Conservation (phyloP, 30 jellyfish, hydroid and myxozoan species). For the Clytia hemisphaerica region DNA sequence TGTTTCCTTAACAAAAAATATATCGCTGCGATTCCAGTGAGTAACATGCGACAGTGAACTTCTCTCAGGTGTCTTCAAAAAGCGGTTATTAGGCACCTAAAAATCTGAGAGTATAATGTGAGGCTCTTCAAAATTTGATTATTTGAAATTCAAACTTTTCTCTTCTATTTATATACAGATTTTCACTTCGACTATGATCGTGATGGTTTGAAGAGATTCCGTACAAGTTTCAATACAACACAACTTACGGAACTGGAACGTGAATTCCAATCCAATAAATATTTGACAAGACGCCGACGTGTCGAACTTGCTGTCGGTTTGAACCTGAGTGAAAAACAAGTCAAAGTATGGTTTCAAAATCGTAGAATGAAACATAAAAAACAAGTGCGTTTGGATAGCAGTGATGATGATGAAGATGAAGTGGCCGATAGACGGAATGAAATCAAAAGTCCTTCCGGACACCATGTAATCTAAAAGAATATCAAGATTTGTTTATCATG, state of each 20-base stretch:
- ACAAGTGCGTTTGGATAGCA: slow-evolving; percentile 37
- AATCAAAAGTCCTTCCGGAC: no score
- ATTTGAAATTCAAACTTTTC: no score
- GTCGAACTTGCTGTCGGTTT: slow-evolving; percentile 71
- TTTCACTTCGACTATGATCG: slow-evolving; percentile 43
- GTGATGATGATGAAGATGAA: neutral
- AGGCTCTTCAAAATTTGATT: no score
- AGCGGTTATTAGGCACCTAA: no score
- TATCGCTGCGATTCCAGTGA: no score
- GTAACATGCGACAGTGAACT: no score
- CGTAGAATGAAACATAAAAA: slow-evolving; percentile 77
- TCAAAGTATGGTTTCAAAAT: slow-evolving; percentile 84
- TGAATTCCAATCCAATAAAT: slow-evolving; percentile 63
- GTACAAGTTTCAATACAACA: slow-evolving; percentile 74
- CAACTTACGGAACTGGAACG: slow-evolving; percentile 70
- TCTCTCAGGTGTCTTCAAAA: no score
- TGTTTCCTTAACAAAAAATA: no score
- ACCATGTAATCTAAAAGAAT: no score
- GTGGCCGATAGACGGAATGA: neutral
- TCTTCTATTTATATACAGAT: no score
- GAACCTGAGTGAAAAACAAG: slow-evolving; percentile 68
- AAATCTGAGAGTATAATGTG: no score
- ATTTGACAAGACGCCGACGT: slow-evolving; percentile 63
- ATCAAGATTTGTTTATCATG: no score
- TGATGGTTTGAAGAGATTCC: slow-evolving; percentile 59